phyloP scores from a whole-genome alignment of 2,888 invertebrate genomes.

The Cantharis rufa region DNA sequence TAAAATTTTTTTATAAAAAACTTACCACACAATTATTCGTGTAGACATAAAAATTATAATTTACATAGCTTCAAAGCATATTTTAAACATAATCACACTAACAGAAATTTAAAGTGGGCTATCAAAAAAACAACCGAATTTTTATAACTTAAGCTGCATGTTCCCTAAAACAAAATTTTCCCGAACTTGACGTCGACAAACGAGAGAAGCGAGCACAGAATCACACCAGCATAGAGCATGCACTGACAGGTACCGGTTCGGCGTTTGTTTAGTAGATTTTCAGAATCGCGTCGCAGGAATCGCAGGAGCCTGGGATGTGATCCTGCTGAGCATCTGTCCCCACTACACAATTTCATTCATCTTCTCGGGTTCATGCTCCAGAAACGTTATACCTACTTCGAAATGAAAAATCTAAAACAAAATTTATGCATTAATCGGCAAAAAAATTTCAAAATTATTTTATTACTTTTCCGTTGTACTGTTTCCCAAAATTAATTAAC shows the following conservation, averaged over 20 bases:
- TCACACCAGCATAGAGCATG: slow-evolving; percentile 12
- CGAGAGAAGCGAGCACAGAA: neutral
- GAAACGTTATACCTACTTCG: neutral
- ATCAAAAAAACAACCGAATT: neutral
- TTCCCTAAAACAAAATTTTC: neutral
- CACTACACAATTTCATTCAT: slow-evolving; percentile 21
- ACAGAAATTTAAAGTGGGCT: neutral
- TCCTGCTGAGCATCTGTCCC: slow-evolving; percentile 24
- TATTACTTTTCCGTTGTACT: neutral
- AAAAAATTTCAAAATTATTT: neutral
- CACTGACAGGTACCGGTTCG: slow-evolving; percentile 28
- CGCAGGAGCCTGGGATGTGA: slow-evolving; percentile 26
- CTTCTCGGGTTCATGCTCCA: slow-evolving; percentile 7
- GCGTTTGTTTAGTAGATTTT: slow-evolving; percentile 27
- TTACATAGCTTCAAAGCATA: neutral
- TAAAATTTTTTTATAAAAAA: neutral
- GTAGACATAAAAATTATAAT: neutral
- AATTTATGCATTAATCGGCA: neutral
- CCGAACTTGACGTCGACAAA: neutral
- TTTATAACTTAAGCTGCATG: neutral
- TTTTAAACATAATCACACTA: neutral
- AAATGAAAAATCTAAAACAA: neutral
- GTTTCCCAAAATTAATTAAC: neutral
- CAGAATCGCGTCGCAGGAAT: slow-evolving; percentile 27
- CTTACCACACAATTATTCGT: neutral